A percentile compares a stretch with the other conserved stretches of the same genome.
phyloP scores from a whole-genome alignment of 2,113 vertebrate species.

The Caranx ignobilis region DNA sequence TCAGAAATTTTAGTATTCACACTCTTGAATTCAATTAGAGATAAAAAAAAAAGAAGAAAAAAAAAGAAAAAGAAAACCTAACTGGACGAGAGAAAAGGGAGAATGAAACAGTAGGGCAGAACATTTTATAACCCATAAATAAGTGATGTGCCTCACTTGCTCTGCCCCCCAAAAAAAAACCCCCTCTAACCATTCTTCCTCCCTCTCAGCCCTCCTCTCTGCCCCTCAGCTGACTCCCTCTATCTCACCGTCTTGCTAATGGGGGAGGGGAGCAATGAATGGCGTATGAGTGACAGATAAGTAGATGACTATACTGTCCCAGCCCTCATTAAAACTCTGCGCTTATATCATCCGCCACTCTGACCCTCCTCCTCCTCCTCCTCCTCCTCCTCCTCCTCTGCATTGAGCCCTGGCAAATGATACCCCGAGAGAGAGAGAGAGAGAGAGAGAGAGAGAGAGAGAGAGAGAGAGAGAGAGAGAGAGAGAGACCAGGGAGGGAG shows the following conservation, averaged over 20 bases:
- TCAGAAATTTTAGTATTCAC: slow-evolving; percentile 14
- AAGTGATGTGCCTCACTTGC: slow-evolving; percentile 59
- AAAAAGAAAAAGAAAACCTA: neutral
- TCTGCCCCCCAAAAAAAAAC: neutral
- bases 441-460: slow-evolving; percentile 28
- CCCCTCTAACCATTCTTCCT: slow-evolving; percentile 22
- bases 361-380: slow-evolving; percentile 46
- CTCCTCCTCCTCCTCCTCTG: slow-evolving; percentile 47
- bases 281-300: slow-evolving; percentile 77
- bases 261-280: slow-evolving; percentile 56
- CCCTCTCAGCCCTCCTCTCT: slow-evolving; percentile 36
- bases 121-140: slow-evolving; percentile 69
- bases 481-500: slow-evolving; percentile 43
- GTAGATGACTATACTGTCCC: slow-evolving; percentile 73
- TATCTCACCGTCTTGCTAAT: slow-evolving; percentile 28
- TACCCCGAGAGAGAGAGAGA: slow-evolving; percentile 64
- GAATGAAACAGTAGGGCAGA: slow-evolving; percentile 16
- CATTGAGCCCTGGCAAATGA: slow-evolving; percentile 61
- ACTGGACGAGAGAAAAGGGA: neutral
- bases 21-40: slow-evolving; percentile 14
- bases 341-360: slow-evolving; percentile 61
- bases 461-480: slow-evolving; percentile 55
- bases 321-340: slow-evolving; percentile 76
- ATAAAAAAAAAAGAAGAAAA: neutral
- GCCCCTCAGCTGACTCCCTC: slow-evolving; percentile 26